phyloP scores from a whole-genome alignment of 2,797 vertebrate genomes.

The Halcyon chelicuti region DNA sequence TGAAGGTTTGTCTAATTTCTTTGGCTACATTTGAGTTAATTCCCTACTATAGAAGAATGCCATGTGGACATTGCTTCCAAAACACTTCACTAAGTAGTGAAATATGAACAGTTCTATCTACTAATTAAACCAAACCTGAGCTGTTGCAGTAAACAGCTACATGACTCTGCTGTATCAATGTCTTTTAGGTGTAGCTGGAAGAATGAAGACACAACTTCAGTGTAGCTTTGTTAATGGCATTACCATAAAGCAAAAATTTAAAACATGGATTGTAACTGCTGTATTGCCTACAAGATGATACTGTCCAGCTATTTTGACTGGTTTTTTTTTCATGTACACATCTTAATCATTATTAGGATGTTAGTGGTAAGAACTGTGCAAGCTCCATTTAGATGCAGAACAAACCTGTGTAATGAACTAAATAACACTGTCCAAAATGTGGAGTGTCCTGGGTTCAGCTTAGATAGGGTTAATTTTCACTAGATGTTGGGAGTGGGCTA shows the following conservation, averaged over 20 bases:
- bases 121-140: conserved; percentile 23
- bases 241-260: background rate
- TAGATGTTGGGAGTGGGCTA: no score
- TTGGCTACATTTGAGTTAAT: background rate
- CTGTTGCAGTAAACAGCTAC: background rate
- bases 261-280: background rate
- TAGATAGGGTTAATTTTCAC: no score
- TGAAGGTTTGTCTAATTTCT: background rate
- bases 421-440: background rate
- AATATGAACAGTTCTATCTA: background rate
- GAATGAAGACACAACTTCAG: background rate
- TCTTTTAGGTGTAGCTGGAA: background rate
- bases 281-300: background rate
- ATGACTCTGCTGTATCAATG: background rate
- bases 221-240: background rate
- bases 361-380: background rate
- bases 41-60: background rate
- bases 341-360: background rate
- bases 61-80: background rate
- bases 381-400: background rate
- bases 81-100: background rate
- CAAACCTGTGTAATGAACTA: background rate
- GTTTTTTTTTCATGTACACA: background rate
- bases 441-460: no score
- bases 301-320: background rate